phyloP scores from a whole-genome alignment of 2,113 vertebrate species.

The Anoura caudifer region DNA sequence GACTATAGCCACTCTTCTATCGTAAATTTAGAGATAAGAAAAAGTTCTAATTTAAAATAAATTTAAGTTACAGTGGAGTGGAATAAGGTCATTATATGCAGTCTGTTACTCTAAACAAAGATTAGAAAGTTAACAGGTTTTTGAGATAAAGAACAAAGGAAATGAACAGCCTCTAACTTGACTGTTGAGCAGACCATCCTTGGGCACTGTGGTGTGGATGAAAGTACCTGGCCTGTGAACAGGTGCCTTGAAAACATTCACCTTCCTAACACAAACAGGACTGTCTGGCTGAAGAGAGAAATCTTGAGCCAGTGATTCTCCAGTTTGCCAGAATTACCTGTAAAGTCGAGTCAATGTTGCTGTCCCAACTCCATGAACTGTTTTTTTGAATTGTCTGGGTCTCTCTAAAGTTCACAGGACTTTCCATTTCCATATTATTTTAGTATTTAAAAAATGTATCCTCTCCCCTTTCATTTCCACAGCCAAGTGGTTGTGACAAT shows the following conservation, averaged over 20 bases:
- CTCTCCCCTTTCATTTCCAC: not conserved
- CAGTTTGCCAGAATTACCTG: not conserved
- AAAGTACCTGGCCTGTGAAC: not conserved
- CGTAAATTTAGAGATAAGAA: slow-evolving; percentile 23
- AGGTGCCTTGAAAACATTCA: not conserved
- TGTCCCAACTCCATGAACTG: not conserved
- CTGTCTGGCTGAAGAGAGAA: not conserved
- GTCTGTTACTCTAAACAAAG: slow-evolving; percentile 50
- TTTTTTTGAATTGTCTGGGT: slow-evolving; percentile 12
- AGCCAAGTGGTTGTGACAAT: not conserved
- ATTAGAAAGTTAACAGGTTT: slow-evolving; percentile 12
- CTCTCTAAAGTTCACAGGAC: not conserved
- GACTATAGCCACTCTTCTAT: not conserved
- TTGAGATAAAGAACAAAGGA: slow-evolving; percentile 48
- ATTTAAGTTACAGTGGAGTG: slow-evolving; percentile 17
- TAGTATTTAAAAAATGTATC: not conserved
- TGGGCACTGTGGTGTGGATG: not conserved
- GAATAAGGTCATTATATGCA: not conserved
- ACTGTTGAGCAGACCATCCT: not conserved
- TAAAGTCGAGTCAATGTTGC: not conserved
- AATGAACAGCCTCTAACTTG: not conserved
- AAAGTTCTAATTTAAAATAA: not conserved
- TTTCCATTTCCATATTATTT: not conserved
- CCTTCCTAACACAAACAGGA: not conserved
- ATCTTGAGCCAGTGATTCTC: not conserved